Evolutionary conservation across 2,888 invertebrate genomes (phyloP), one percentile per base, ranked within the genome.

Genomic region (Byasa hedistus): DNA sequence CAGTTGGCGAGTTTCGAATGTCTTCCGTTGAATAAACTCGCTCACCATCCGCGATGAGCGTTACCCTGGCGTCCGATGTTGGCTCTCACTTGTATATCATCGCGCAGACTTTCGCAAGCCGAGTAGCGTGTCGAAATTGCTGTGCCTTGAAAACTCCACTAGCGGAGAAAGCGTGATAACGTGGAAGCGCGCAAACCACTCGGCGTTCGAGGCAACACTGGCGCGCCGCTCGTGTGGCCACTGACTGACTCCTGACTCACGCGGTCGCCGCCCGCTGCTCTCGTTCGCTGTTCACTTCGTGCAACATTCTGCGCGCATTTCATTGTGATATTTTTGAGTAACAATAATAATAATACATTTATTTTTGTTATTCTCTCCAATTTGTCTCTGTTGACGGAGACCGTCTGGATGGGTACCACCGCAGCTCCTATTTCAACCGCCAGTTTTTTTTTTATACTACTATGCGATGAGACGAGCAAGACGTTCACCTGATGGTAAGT

Each of bases 41-140:
- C 91, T 86, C 91, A 91, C 91, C 90, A 86, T 81, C 84, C 79
- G 82, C 87, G 91, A 89, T 89, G 90, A 91, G 91, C 91, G 87
- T 85, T 88, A 89, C 86, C 85, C 86, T 84, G 85, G 79, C 85
- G 86, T 85, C 80, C 78, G 79, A 81, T 83, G 83, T 79, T 82
- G 81, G 85, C 89, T 90, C 91, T 91, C 91, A 91, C 91, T 91
- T 91, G 85, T 91, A 90, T 89, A 91, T 91, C 91, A 91, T 91
- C 89, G 90, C 91, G 91, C 83, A 85, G 79, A 91, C 91, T 91
- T 90, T 91, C 91, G 91, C 86, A 91, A 91, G 80, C 87, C 87
- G 84, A 86, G 78, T 80, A 80, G 81, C 83, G 89, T 91, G 87
- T 87, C 85, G 89, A 90, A 89, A 91, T 84, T 79, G 80, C 78